A percentile compares a stretch with the other conserved stretches of the same genome.
Evolutionary conservation across 2,797 vertebrate genomes (phyloP).

Genomic region (Amblyopsis hoosieri): DNA sequence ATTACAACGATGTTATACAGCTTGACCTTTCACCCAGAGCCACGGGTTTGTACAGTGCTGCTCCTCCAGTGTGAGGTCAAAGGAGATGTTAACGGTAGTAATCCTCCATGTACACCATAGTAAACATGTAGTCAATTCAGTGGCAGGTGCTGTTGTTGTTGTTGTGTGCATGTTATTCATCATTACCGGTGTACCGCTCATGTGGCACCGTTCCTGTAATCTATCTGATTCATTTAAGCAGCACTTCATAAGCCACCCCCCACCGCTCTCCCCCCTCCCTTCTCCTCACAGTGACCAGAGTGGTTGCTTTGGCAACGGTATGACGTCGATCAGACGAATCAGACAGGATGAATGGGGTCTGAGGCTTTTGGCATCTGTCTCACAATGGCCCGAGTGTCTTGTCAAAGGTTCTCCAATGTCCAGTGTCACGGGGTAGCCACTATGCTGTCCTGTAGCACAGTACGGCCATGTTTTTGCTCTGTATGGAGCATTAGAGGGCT

Average conservation of each 20-base stretch:
- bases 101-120: background rate
- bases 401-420: constrained; percentile 30
- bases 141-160: background rate
- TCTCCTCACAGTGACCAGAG: constrained; percentile 53
- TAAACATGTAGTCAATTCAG: background rate
- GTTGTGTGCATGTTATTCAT: constrained; percentile 1
- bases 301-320: constrained; percentile 74
- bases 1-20: constrained; percentile 3
- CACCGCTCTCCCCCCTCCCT: background rate
- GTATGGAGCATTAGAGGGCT: background rate
- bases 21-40: background rate
- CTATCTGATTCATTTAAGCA: constrained; percentile 50
- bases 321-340: constrained; percentile 71
- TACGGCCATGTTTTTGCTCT: background rate
- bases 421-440: constrained; percentile 6
- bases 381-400: constrained; percentile 17
- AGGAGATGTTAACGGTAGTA: background rate
- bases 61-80: background rate
- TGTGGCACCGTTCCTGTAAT: constrained; percentile 26
- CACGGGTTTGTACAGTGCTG: background rate
- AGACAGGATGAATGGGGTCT: constrained; percentile 51
- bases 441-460: constrained; percentile 2
- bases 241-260: constrained; percentile 56
- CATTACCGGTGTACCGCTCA: constrained; percentile 20
- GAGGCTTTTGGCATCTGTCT: constrained; percentile 45